phyloP scores from a whole-genome alignment of 1,140 invertebrate species.

The Hermetia illucens region DNA sequence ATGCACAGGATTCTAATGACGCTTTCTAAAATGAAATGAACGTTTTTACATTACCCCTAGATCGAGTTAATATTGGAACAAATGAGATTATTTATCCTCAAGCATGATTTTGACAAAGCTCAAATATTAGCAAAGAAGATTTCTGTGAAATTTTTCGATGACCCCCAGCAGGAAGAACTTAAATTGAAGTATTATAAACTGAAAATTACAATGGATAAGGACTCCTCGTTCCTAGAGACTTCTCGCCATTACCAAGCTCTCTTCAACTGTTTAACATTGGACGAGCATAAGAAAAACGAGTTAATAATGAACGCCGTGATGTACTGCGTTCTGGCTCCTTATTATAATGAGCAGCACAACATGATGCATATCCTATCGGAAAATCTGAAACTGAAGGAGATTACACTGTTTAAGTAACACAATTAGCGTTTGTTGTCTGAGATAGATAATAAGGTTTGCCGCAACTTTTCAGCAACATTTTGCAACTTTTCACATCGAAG shows the following conservation, averaged over 20 bases:
- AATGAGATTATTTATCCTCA: slow-evolving; percentile 89
- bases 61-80: slow-evolving; percentile 90
- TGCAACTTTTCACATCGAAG: slow-evolving; percentile 30
- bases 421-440: too few relatives aligned
- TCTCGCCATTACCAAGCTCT: background rate
- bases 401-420: slow-evolving; percentile 50
- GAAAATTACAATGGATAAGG: background rate
- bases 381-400: slow-evolving; percentile 75
- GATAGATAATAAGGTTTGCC: too few relatives aligned
- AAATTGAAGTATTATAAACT: background rate
- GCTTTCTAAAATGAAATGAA: too few relatives aligned
- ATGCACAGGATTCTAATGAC: too few relatives aligned
- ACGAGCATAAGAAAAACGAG: background rate
- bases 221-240: background rate
- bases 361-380: slow-evolving; percentile 75
- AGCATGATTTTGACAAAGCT: slow-evolving; percentile 87
- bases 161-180: slow-evolving; percentile 18
- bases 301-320: slow-evolving; percentile 47
- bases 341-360: slow-evolving; percentile 91
- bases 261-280: background rate
- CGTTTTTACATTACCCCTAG: too few relatives aligned
- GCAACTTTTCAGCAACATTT: too few relatives aligned
- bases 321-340: slow-evolving; percentile 80
- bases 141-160: slow-evolving; percentile 87
- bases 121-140: slow-evolving; percentile 98